These are phyloP conservation scores for Ephestia elutella DNA, from an alignment of 1,140 invertebrate genomes.

Conservation along the genomic window DNA sequence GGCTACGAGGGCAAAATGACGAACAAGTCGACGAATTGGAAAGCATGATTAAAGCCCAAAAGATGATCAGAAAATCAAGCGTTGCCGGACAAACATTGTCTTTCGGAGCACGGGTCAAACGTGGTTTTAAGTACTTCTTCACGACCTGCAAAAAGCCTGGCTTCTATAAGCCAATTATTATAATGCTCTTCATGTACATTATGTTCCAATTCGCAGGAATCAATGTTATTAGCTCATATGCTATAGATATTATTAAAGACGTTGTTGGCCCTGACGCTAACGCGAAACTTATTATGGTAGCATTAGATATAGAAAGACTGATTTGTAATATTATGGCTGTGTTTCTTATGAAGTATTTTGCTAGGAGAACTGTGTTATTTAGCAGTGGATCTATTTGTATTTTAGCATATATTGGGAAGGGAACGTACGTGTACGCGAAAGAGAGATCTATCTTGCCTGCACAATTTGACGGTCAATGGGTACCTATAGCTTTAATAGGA, in stretches of 20 bases:
- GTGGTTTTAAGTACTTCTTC: constrained; percentile 41
- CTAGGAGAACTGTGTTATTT: constrained; percentile 54
- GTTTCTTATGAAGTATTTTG: constrained; percentile 58
- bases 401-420: constrained; percentile 50
- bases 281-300: constrained; percentile 55
- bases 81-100: constrained; percentile 35
- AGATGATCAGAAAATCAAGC: constrained; percentile 43
- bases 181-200: constrained; percentile 57
- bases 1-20: constrained; percentile 43
- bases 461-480: constrained; percentile 38
- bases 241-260: constrained; percentile 55
- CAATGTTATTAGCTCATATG: constrained; percentile 63
- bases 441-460: constrained; percentile 31
- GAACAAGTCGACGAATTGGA: constrained; percentile 50
- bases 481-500: constrained; percentile 50
- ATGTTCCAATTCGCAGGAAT: constrained; percentile 68
- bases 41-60: constrained; percentile 52
- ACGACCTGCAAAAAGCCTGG: constrained; percentile 51
- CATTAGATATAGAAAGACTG: constrained; percentile 53
- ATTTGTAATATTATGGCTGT: constrained; percentile 58
- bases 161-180: constrained; percentile 62
- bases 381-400: constrained; percentile 47
- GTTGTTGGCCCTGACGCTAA: constrained; percentile 54
- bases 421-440: constrained; percentile 47
- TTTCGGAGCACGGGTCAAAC: constrained; percentile 22